A percentile compares a stretch with the other conserved stretches of the same genome.
Conservation (phyloP, 2,113 vertebrate species). For the Buteo buteo region DNA sequence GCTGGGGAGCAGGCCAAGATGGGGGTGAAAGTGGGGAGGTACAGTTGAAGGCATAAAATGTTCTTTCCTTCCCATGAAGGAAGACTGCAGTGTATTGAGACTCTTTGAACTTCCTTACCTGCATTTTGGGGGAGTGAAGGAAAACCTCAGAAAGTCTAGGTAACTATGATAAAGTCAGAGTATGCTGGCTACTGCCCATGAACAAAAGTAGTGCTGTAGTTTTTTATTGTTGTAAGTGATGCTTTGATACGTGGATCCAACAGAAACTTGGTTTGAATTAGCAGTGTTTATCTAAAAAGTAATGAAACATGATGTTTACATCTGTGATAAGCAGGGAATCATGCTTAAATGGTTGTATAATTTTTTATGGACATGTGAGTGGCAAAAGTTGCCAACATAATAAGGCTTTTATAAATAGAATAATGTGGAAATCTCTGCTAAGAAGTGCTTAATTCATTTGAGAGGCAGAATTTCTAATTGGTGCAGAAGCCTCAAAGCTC, state of each 20-base stretch:
- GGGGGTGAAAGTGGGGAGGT: not conserved
- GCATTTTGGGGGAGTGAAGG: not conserved
- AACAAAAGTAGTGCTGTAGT: not conserved
- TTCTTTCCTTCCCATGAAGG: not conserved
- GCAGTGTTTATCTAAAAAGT: not conserved
- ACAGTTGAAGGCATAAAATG: not conserved
- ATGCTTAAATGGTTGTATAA: not conserved
- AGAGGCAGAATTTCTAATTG: not conserved
- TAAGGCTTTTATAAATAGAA: not conserved
- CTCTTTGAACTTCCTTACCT: not conserved
- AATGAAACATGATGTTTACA: not conserved
- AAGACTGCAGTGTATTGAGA: not conserved
- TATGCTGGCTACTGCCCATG: not conserved
- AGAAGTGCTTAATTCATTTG: not conserved
- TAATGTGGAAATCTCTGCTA: not conserved
- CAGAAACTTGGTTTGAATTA: not conserved
- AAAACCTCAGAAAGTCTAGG: not conserved
- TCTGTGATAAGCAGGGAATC: not conserved
- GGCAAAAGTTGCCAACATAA: not conserved
- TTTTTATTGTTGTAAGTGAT: not conserved
- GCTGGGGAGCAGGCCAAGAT: not conserved
- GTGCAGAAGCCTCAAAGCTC: not conserved
- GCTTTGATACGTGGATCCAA: not conserved
- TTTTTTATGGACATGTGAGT: not conserved
- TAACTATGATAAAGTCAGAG: not conserved